Evolutionary conservation across 2,888 invertebrate species (phyloP).

Genomic region (Eristalis intricaria): DNA sequence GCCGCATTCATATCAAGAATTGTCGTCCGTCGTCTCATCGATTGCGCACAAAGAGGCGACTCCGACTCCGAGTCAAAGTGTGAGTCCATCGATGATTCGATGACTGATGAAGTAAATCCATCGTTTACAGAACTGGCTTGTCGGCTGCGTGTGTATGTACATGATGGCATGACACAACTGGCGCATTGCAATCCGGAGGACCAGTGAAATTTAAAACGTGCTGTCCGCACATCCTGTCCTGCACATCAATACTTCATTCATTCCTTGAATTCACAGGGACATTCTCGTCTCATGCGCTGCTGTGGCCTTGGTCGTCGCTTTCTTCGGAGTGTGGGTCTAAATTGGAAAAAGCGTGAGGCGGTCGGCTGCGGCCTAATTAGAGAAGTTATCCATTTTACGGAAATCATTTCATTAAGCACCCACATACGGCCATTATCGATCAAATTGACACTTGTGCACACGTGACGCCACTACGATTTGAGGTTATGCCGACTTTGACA

Average conservation of each 20-base stretch:
- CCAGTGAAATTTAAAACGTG: constrained; percentile 49
- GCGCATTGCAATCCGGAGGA: constrained; percentile 10
- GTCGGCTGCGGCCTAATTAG: constrained; percentile 33
- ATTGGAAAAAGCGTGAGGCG: constrained; percentile 38
- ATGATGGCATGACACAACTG: constrained; percentile 4
- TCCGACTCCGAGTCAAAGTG: background rate
- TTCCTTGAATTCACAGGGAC: background rate
- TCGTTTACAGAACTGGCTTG: constrained; percentile 10
- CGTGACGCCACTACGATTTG: constrained; percentile 29
- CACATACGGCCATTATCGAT: constrained; percentile 16
- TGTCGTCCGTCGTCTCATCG: constrained; percentile 11
- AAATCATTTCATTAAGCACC: constrained; percentile 7
- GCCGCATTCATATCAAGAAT: constrained; percentile 42
- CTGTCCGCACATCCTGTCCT: constrained; percentile 46
- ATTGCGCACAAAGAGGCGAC: background rate
- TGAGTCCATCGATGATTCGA: constrained; percentile 39
- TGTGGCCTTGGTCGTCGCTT: background rate
- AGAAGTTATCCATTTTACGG: constrained; percentile 18
- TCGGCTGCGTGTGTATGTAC: background rate
- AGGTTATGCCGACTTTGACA: constrained; percentile 15
- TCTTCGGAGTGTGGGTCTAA: constrained; percentile 19
- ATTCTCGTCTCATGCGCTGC: background rate
- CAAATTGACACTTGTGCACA: constrained; percentile 37
- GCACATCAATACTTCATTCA: constrained; percentile 59
- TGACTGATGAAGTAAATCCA: constrained; percentile 48